These are phyloP conservation scores for Diadromus collaris DNA, from an alignment of 2,888 invertebrate species.

Conservation along the genomic window DNA sequence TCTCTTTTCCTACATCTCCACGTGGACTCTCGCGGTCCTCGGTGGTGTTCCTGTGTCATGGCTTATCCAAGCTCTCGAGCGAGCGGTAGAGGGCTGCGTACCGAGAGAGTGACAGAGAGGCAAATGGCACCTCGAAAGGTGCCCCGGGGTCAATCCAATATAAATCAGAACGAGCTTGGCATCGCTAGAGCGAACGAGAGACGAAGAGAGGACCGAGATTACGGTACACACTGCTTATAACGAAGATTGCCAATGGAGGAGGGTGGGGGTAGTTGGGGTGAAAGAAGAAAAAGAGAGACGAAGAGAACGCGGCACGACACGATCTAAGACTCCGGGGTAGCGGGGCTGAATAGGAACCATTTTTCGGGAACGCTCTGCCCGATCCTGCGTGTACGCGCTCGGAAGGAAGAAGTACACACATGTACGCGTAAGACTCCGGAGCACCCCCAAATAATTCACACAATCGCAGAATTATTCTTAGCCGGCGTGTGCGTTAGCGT, in stretches of 20 bases:
- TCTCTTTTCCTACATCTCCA: constrained; percentile 47
- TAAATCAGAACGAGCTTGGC: constrained; percentile 73
- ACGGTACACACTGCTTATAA: constrained; percentile 33
- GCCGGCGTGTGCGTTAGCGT: background rate
- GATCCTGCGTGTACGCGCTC: constrained; percentile 38
- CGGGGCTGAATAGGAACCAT: constrained; percentile 45
- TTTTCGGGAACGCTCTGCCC: constrained; percentile 45
- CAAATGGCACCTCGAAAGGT: constrained; percentile 72
- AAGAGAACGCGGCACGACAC: constrained; percentile 44
- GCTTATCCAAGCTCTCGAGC: constrained; percentile 24
- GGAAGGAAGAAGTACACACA: constrained; percentile 44
- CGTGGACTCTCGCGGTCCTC: constrained; percentile 9
- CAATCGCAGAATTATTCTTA: constrained; percentile 9
- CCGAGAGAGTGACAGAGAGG: constrained; percentile 24
- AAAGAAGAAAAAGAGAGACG: constrained; percentile 36
- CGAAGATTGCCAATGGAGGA: constrained; percentile 26
- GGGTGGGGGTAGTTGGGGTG: constrained; percentile 48
- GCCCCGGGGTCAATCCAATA: constrained; percentile 76
- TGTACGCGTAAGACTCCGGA: constrained; percentile 5
- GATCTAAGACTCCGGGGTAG: constrained; percentile 22
- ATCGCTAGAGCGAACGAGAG: constrained; percentile 45
- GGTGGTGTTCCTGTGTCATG: constrained; percentile 38
- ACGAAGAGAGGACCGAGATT: constrained; percentile 46
- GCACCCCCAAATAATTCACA: constrained; percentile 5
- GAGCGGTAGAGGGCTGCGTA: constrained; percentile 6